These are phyloP conservation scores for Protosalanx chinensis DNA, from an alignment of 2,797 vertebrate species.

Conservation along the genomic window DNA sequence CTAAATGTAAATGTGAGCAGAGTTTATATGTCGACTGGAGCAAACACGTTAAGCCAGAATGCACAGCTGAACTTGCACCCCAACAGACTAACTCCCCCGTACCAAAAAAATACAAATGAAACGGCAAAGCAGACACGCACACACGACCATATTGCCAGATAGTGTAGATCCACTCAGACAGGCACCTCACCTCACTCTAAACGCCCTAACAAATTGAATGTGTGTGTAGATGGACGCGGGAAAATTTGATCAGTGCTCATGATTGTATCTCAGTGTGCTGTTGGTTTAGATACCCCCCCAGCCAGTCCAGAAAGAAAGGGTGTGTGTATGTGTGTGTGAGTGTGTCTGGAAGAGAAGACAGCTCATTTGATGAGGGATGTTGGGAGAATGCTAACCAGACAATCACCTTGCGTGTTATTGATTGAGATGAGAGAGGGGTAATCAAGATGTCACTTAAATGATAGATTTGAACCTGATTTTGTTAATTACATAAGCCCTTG, in stretches of 20 bases:
- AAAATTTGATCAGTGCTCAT: slow-evolving; percentile 78
- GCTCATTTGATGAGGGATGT: slow-evolving; percentile 74
- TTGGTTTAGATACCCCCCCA: slow-evolving; percentile 67
- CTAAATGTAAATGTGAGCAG: not conserved
- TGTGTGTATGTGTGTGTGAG: slow-evolving; percentile 15
- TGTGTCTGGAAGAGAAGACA: slow-evolving; percentile 56
- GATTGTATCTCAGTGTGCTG: slow-evolving; percentile 75
- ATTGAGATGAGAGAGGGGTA: slow-evolving; percentile 75
- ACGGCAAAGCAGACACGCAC: not conserved
- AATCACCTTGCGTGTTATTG: slow-evolving; percentile 79
- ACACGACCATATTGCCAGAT: slow-evolving; percentile 46
- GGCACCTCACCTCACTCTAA: slow-evolving; percentile 66
- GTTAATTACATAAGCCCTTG: not conserved
- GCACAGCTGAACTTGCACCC: not conserved
- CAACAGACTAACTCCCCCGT: slow-evolving; percentile 17
- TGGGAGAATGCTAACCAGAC: slow-evolving; percentile 83
- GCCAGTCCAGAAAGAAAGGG: slow-evolving; percentile 60
- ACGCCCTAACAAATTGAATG: slow-evolving; percentile 79
- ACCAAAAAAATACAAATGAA: slow-evolving; percentile 9
- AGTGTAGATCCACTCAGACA: slow-evolving; percentile 66
- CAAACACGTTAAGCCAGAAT: not conserved
- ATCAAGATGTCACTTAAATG: slow-evolving; percentile 54
- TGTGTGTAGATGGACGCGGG: slow-evolving; percentile 75
- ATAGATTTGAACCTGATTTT: slow-evolving; percentile 5
- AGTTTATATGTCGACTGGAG: too few relatives aligned